Base-by-base conservation (phyloP, 2,113 vertebrate genomes). In the Leucopsar rothschildi region DNA sequence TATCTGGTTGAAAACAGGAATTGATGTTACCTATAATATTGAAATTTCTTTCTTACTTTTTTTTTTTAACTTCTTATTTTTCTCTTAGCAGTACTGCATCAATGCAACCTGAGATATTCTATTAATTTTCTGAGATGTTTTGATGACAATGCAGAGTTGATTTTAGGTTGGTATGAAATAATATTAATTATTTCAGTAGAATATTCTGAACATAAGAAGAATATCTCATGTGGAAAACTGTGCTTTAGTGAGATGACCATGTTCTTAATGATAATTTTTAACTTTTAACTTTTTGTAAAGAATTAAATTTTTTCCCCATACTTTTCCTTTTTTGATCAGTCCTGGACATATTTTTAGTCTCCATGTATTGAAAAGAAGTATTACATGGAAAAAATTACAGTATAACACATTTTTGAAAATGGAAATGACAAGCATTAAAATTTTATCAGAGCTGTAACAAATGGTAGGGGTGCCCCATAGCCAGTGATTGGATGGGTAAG, bases 401-500 rank as follows among this genome's bases (percentile, higher is more conserved):
- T 52, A 22, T 25, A 49, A 29, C 21, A 69, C 27, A 44, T 66
- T 81, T 52, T 89, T 84, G 12, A 45, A 82, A 89, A 76, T 8
- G 40, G 18, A 86, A 89, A 85, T 85, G n/a, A 60, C 44, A 89
- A 50, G 21, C 31, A 72, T 56, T 78, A 53, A 37, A 59, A 52
- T 79, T 75, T 92, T 71, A 60, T 71, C 49, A 56, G 37, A 56
- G 14, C 9, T 75, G 17, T 52, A 82, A 47, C 42, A 81, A 89
- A 91, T 68, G 45, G 37, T 60, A 76, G 64, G 53, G 50, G n/a
- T 93, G 53, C 55, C 60, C 79, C 70, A 53, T 53, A 83, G 81
- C 66, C 61, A 94, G 60, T 70, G 72, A 42, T 18, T 64, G 83
- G 93, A 91, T 66, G 90, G 76, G 66, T 88, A 95, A 91, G 42